Evolutionary conservation across 2,113 vertebrate genomes (phyloP).

Genomic region (Lampris megalopsis): DNA sequence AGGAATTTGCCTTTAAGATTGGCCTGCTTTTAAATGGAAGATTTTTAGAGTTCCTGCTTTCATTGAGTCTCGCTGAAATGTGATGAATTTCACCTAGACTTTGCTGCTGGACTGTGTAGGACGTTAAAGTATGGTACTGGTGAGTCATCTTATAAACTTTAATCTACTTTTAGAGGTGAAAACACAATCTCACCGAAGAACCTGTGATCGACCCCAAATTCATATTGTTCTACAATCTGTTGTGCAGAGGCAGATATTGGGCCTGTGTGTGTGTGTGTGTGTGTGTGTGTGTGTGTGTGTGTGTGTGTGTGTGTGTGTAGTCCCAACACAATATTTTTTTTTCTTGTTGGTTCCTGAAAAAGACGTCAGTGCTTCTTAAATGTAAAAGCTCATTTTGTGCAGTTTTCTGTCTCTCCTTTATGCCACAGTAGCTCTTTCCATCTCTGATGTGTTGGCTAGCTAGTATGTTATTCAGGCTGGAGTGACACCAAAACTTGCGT

Average conservation of each 20-base stretch:
- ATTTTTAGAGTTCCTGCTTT: slow-evolving; percentile 42
- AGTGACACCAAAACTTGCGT: not conserved
- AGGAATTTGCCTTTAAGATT: slow-evolving; percentile 56
- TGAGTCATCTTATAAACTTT: slow-evolving; percentile 36
- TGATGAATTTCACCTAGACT: slow-evolving; percentile 39
- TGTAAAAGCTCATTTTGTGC: not conserved
- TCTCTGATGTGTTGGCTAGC: slow-evolving; percentile 4
- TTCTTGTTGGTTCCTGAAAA: too few relatives aligned
- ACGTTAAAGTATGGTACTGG: slow-evolving; percentile 33
- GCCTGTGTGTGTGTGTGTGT: slow-evolving; percentile 17
- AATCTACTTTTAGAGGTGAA: slow-evolving; percentile 40
- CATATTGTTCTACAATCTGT: slow-evolving; percentile 1
- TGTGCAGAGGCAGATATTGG: slow-evolving; percentile 24
- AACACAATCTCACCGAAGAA: slow-evolving; percentile 8
- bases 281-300: slow-evolving; percentile 9
- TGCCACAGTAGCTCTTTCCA: not conserved
- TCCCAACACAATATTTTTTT: too few relatives aligned
- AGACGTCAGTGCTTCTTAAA: too few relatives aligned
- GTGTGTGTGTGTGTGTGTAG: slow-evolving; percentile 18
- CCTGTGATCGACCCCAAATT: slow-evolving; percentile 15
- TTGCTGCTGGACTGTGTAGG: slow-evolving; percentile 17
- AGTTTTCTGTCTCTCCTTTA: not conserved
- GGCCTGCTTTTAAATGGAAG: slow-evolving; percentile 55
- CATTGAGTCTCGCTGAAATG: slow-evolving; percentile 43
- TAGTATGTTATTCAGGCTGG: not conserved